A percentile compares a stretch with the other conserved stretches of the same genome.
phyloP scores from a whole-genome alignment of 1,140 invertebrate genomes.

The Triops longicaudatus region DNA sequence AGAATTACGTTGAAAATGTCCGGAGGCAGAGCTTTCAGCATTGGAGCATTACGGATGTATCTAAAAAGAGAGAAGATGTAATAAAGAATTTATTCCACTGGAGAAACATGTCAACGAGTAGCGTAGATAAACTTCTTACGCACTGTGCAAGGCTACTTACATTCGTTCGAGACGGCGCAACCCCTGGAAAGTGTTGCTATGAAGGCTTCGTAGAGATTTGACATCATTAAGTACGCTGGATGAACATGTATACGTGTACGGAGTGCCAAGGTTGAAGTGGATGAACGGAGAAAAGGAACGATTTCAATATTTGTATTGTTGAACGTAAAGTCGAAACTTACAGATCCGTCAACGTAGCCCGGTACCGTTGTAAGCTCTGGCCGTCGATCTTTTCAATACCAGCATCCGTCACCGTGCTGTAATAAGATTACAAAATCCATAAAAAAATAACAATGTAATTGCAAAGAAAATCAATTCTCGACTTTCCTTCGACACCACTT shows the following conservation, averaged over 20 bases:
- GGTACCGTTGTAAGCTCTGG: background rate
- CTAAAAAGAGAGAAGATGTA: constrained; percentile 35
- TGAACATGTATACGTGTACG: background rate
- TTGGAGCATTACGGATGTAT: constrained; percentile 46
- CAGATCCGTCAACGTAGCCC: constrained; percentile 19
- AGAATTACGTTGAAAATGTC: constrained; percentile 40
- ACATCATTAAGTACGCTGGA: background rate
- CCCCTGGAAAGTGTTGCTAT: background rate
- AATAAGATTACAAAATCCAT: background rate
- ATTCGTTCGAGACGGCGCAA: constrained; percentile 21
- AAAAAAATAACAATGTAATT: too few relatives aligned
- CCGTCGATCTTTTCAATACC: background rate
- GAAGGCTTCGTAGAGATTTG: background rate
- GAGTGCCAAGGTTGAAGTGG: background rate
- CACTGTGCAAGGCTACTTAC: background rate
- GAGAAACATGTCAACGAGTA: background rate
- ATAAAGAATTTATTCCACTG: constrained; percentile 19
- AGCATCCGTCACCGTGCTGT: background rate
- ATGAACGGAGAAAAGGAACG: background rate
- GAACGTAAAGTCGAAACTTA: background rate
- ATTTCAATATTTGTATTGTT: background rate
- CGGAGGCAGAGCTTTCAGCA: constrained; percentile 40
- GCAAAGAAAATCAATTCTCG: background rate
- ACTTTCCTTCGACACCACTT: background rate
- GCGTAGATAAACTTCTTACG: background rate